phyloP scores from a whole-genome alignment of 64 coral and sea anemone species.

The Hydrozoanthus tunicans region DNA sequence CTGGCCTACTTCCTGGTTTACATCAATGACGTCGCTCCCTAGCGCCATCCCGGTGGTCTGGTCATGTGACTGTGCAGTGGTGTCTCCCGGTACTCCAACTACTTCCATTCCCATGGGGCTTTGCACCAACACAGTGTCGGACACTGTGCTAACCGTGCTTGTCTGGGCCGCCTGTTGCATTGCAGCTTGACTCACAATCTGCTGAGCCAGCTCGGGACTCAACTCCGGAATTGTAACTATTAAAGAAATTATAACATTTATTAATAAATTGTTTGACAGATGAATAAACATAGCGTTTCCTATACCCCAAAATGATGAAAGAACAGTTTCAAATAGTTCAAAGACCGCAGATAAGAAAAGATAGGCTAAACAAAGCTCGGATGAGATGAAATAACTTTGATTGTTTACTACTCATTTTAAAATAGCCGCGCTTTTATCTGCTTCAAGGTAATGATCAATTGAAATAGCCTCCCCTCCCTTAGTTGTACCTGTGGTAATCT shows the following conservation, averaged over 20 bases:
- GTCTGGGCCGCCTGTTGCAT: slow-evolving; percentile 55
- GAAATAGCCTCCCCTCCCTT: no score
- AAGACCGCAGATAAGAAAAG: no score
- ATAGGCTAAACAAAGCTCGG: no score
- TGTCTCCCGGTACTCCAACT: not conserved
- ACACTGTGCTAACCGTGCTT: slow-evolving; percentile 4
- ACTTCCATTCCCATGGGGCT: slow-evolving; percentile 53
- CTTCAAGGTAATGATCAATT: no score
- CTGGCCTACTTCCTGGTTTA: slow-evolving; percentile 8
- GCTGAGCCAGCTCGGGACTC: slow-evolving; percentile 75
- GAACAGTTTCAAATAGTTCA: no score
- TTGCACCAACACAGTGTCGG: slow-evolving; percentile 28
- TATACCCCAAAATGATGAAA: no score
- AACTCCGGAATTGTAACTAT: slow-evolving; percentile 79
- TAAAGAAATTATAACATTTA: no score
- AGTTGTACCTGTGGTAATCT: slow-evolving; percentile 76
- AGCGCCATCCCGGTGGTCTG: slow-evolving; percentile 7
- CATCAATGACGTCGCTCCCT: slow-evolving; percentile 15
- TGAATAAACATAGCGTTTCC: not conserved
- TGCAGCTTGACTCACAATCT: slow-evolving; percentile 76
- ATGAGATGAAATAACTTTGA: no score
- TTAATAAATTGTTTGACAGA: no score
- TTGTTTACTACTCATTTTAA: no score
- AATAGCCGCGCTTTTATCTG: no score
- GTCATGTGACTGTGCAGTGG: slow-evolving; percentile 20